Percentiles rank a stretch among this genome's conserved stretches.
Conservation (phyloP, 2,888 invertebrate genomes). For the Aspidiotus rigidus region DNA sequence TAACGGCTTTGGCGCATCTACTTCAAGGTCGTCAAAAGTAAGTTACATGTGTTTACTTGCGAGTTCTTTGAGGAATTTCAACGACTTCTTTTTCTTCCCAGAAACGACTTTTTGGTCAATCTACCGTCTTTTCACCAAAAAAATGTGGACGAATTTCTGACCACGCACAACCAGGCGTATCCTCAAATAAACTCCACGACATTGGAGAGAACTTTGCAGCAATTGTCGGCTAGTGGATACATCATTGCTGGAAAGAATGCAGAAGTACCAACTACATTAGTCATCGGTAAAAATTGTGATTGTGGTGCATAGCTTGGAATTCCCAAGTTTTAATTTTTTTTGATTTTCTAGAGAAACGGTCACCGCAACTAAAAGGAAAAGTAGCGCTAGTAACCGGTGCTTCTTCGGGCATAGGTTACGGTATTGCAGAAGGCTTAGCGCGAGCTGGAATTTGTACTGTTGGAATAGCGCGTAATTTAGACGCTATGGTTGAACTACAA, state of each 20-base stretch:
- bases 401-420: slow-evolving; percentile 40
- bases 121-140: slow-evolving; percentile 11
- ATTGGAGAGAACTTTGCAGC: slow-evolving; percentile 35
- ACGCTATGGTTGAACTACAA: slow-evolving; percentile 36
- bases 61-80: neutral
- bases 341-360: no score
- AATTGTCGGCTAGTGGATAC: slow-evolving; percentile 32
- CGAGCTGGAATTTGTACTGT: slow-evolving; percentile 38
- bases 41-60: neutral
- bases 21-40: slow-evolving; percentile 27
- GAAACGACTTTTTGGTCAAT: neutral
- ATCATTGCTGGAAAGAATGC: neutral
- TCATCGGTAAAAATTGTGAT: no score
- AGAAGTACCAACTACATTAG: no score
- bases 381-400: slow-evolving; percentile 39
- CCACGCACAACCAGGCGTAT: slow-evolving; percentile 30
- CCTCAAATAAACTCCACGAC: slow-evolving; percentile 36
- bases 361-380: slow-evolving; percentile 35
- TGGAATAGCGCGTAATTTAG: slow-evolving; percentile 37
- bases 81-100: slow-evolving; percentile 1
- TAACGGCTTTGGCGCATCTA: slow-evolving; percentile 26
- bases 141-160: slow-evolving; percentile 15
- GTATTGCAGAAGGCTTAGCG: slow-evolving; percentile 37
- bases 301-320: no score
- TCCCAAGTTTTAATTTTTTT: no score